A percentile compares a stretch with the other conserved stretches of the same genome.
phyloP scores from a whole-genome alignment of 2,888 invertebrate genomes.

The Allolobophora icterica region DNA sequence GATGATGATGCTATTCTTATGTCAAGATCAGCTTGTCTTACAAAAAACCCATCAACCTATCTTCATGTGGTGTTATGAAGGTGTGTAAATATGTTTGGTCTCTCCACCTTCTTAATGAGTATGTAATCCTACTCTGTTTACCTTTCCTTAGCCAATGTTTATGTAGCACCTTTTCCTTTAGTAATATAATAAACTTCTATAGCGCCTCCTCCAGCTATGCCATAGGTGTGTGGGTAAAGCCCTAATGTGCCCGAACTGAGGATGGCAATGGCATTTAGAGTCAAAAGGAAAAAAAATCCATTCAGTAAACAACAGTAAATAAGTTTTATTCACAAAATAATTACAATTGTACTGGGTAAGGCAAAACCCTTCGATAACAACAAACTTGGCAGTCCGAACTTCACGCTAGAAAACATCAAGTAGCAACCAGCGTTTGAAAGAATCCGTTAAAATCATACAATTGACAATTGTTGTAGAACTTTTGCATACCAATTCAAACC shows the following conservation, averaged over 20 bases:
- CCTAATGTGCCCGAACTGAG: not conserved
- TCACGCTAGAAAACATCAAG: not conserved
- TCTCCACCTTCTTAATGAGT: too few relatives aligned
- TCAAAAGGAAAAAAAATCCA: not conserved
- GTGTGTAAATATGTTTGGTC: not conserved
- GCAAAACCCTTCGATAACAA: not conserved
- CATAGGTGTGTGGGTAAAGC: too few relatives aligned
- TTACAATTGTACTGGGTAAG: not conserved
- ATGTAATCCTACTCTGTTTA: too few relatives aligned
- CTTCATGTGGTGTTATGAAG: not conserved
- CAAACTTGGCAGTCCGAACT: not conserved
- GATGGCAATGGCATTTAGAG: not conserved
- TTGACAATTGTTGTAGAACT: not conserved
- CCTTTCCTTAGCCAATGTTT: too few relatives aligned
- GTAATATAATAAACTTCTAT: too few relatives aligned
- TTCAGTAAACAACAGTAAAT: not conserved
- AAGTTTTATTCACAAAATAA: not conserved
- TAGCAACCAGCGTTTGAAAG: slow-evolving; percentile 4
- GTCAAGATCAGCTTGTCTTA: not conserved
- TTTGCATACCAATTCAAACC: not conserved
- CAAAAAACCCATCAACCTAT: not conserved
- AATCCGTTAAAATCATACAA: not conserved
- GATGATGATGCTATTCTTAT: not conserved
- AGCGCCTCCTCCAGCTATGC: too few relatives aligned
- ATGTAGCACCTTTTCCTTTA: too few relatives aligned